Percentiles rank a stretch among this genome's conserved stretches.
Evolutionary conservation across 2,888 invertebrate genomes (phyloP).

Genomic region (Parnassius mnemosyne): DNA sequence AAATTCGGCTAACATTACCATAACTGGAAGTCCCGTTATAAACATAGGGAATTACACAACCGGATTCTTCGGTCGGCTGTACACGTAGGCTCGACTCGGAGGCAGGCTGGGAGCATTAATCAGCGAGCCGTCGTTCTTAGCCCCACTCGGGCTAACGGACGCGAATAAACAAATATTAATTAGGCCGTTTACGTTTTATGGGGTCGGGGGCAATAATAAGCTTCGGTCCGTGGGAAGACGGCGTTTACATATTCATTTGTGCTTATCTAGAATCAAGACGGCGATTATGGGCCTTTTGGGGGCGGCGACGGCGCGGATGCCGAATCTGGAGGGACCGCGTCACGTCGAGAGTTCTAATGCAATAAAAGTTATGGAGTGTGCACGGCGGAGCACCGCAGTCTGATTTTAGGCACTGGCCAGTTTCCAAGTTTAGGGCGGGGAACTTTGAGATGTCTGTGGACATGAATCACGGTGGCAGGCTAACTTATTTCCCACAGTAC

Average conservation of each 20-base stretch:
- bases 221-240: constrained; percentile 65
- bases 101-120: constrained; percentile 32
- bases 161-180: constrained; percentile 76
- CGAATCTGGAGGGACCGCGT: constrained; percentile 52
- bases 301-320: constrained; percentile 45
- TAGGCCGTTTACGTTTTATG: constrained; percentile 59
- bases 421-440: constrained; percentile 63
- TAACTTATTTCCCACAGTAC: constrained; percentile 65
- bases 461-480: constrained; percentile 55
- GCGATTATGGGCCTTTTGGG: constrained; percentile 66
- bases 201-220: constrained; percentile 62
- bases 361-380: constrained; percentile 54
- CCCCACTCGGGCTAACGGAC: constrained; percentile 68
- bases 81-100: constrained; percentile 38
- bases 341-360: constrained; percentile 37
- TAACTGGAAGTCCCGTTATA: constrained; percentile 77
- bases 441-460: constrained; percentile 51
- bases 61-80: constrained; percentile 51
- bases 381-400: constrained; percentile 54
- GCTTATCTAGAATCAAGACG: constrained; percentile 71
- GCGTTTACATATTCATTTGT: constrained; percentile 73
- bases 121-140: constrained; percentile 57
- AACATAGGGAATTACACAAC: constrained; percentile 71
- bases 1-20: constrained; percentile 77
- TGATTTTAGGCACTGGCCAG: constrained; percentile 65